These are phyloP conservation scores for Nycteola revayana DNA, from an alignment of 2,888 invertebrate species.

Conservation along the genomic window DNA sequence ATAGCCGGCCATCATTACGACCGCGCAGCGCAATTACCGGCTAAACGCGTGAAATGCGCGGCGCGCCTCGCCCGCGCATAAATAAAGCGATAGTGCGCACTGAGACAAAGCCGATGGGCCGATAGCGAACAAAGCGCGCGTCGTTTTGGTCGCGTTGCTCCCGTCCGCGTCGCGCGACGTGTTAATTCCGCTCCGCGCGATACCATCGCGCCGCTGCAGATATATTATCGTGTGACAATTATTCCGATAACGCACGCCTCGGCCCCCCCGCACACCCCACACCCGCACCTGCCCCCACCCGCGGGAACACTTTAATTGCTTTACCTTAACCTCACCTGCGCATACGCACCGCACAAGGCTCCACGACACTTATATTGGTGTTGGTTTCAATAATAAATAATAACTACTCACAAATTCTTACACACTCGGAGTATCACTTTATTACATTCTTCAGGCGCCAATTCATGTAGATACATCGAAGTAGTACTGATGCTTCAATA, in stretches of 20 bases:
- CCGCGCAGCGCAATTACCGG: conserved; percentile 26
- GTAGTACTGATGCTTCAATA: too few species aligned
- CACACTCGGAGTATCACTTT: too few species aligned
- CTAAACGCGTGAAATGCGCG: conserved; percentile 24
- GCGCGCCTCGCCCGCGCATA: conserved; percentile 23
- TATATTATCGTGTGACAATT: conserved; percentile 47
- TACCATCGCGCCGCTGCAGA: conserved; percentile 34
- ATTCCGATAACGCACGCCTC: conserved; percentile 35
- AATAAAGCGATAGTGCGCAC: conserved; percentile 30
- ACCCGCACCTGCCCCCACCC: conserved; percentile 1
- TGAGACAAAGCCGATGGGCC: conserved; percentile 35
- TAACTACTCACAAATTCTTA: too few species aligned
- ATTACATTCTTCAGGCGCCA: too few species aligned
- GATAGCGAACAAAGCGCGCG: conserved; percentile 41
- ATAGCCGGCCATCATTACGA: conserved; percentile 18
- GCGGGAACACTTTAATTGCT: conserved; percentile 3
- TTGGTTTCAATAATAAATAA: too few species aligned
- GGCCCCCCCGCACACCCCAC: not conserved
- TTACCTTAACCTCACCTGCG: not conserved
- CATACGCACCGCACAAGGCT: not conserved
- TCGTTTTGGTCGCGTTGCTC: conserved; percentile 32
- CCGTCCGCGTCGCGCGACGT: conserved; percentile 30
- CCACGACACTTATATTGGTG: too few species aligned
- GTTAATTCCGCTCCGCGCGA: conserved; percentile 43
- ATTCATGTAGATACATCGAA: too few species aligned